Base-by-base conservation (phyloP, 2,888 invertebrate genomes). In the Cephalotes varians region DNA sequence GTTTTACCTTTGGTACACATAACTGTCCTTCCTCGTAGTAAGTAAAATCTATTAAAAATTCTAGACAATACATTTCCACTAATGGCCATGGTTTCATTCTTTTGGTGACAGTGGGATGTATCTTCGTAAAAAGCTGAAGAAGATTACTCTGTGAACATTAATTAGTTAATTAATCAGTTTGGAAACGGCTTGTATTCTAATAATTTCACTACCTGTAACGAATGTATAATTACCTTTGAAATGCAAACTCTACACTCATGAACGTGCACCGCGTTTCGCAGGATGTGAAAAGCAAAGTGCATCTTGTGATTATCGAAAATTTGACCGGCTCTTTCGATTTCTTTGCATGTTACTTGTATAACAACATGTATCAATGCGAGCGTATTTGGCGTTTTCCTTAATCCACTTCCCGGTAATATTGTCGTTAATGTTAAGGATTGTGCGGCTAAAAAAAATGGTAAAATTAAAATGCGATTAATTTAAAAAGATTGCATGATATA, bases 211-310 rank as follows among this genome's bases (percentile, higher is more conserved):
- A 34, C 34, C 5, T 40, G 15, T n/a, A 49, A 10, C 0, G 1
- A 2, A 9, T n/a, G 9, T 49, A 9, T 51, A 18, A 44, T 89
- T 93, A 96, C 97, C 95, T 97, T 97, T 0, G 96, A 92, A 58
- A 97, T 94, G 65, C 96, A 94, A 18, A 96, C 94, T 58, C 97
- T 95, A 90, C 96, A 97, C 90, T 97, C 97, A 18, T 96, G 95
- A 60, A 96, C 95, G 51, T 94, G 93, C 77, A 95, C 94, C 81
- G 95, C 95, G 90, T 96, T 96, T 15, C 95, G 93, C 34, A 96
- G 90, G 65, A 96, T 88, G 85, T 95, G 94, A 88, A 96, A 95
- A 7, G 95, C 94, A 62, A 95, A 93, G 73, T 94, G 93, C 37
- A 96, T 91, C 47, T 95, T 92, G 2, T 92, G 92, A 79, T 95